Percentiles rank a stretch among this genome's conserved stretches.
These are phyloP conservation scores for Enteromius afrohamiltoni DNA, from an alignment of 2,797 vertebrate species.

Conservation along the genomic window DNA sequence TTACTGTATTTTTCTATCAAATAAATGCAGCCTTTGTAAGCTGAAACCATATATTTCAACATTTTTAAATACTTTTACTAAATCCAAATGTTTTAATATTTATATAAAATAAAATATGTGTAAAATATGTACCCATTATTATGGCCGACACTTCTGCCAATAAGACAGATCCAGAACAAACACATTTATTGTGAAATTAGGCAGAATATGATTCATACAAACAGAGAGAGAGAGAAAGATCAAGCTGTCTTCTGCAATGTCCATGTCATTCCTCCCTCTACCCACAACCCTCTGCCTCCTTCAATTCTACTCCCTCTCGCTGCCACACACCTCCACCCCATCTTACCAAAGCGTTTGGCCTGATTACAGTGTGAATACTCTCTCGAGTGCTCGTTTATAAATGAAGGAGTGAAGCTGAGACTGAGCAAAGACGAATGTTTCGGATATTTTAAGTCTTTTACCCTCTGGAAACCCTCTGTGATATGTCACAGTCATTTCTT, in stretches of 20 bases:
- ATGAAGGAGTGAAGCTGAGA: constrained; percentile 50
- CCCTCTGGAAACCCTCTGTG: constrained; percentile 70
- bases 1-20: background rate
- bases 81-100: background rate
- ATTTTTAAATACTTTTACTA: background rate
- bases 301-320: constrained; percentile 19
- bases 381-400: constrained; percentile 7
- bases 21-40: background rate
- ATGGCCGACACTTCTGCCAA: background rate
- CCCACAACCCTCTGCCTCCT: constrained; percentile 34
- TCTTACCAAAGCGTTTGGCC: constrained; percentile 23
- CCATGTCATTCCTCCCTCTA: constrained; percentile 39
- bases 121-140: background rate
- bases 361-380: constrained; percentile 6
- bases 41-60: background rate
- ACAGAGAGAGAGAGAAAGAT: constrained; percentile 32
- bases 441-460: constrained; percentile 63
- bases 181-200: background rate
- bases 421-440: constrained; percentile 45
- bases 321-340: constrained; percentile 15
- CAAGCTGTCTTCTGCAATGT: constrained; percentile 51
- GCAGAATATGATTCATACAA: background rate
- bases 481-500: constrained; percentile 62
- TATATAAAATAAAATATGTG: background rate
- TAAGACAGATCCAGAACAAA: background rate